Evolutionary conservation across 1,140 invertebrate species (phyloP), one percentile per base, ranked within the genome.

Genomic region (Drosophila willistoni): DNA sequence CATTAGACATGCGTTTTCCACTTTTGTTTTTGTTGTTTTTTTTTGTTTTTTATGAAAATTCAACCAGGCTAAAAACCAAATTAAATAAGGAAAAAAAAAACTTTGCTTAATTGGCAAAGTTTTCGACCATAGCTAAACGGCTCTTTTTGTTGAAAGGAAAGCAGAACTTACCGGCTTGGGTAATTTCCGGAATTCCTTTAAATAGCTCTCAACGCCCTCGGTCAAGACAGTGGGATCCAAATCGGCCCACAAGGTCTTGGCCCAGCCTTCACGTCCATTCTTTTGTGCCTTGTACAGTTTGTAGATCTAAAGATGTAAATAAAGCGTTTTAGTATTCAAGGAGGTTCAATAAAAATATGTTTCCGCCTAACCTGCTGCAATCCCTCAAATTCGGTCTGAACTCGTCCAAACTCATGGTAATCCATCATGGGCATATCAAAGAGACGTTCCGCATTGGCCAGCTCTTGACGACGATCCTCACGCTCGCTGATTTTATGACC

Each of bases 231-330:
- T 95, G 1, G 97, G 95, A 92, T 98, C 96, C 10, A 98, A 93
- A 92, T 98, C 95, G 2, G 94, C 94, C 97, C 98, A 98, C 5
- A 98, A 91, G 0, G 96, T 97, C 90, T 96, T 95, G 5, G 96
- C 94, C 97, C 97, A 98, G 2, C 93, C 78, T 59, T 97, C 95
- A 29, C 96, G 94, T 0, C 95, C 95, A 64, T 94, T 94, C 92
- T 95, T 96, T 92, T 98, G 97, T 1, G 94, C 93, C 81, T 95
- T 94, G 81, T 97, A 98, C 10, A 98, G 93, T 73, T 95, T 94
- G 90, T 96, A 98, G 19, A 98, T 92, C 73, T 94, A 68, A 71
- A 19, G 71, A 75, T 22, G 36, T 0, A 51, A 47, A n/a, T 10
- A 9, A 1, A 6, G 3, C 12, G 44, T 1, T 29, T 22, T 0